Conservation (phyloP, 2,113 vertebrate genomes). For the Ploceus nigricollis region DNA sequence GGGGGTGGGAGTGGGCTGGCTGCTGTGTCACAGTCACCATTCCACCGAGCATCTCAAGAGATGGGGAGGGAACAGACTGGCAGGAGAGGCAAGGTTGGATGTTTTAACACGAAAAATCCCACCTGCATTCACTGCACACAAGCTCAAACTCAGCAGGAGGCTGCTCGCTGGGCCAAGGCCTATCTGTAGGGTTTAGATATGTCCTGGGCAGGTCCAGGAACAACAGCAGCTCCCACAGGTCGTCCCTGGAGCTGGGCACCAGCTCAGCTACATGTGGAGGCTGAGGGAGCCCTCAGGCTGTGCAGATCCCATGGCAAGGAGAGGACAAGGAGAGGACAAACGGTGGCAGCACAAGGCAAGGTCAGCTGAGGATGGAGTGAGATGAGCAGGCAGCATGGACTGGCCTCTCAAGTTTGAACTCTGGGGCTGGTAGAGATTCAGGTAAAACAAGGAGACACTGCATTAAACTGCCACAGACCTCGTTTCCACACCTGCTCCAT, state of each 20-base stretch:
- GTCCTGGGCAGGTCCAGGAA: neutral
- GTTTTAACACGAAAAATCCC: neutral
- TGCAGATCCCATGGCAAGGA: neutral
- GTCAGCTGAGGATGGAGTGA: neutral
- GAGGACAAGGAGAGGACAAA: neutral
- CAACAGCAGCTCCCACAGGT: neutral
- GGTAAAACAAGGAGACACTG: neutral
- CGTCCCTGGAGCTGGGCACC: neutral
- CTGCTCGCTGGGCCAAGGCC: neutral
- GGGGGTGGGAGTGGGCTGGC: neutral
- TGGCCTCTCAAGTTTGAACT: neutral
- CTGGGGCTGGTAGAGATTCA: neutral
- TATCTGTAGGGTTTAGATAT: rapidly evolving
- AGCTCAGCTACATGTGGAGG: neutral
- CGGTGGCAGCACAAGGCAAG: rapidly evolving
- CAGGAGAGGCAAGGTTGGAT: neutral
- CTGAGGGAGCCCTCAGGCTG: neutral
- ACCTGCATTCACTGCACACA: neutral
- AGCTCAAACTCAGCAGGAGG: neutral
- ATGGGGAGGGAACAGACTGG: neutral
- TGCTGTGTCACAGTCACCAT: neutral
- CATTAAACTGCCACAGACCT: neutral
- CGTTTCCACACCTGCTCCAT: neutral
- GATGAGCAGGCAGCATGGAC: neutral
- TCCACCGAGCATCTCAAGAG: neutral